Evolutionary conservation across 2,797 vertebrate species (phyloP), one percentile per base, ranked within the genome.

Genomic region (Masticophis lateralis): DNA sequence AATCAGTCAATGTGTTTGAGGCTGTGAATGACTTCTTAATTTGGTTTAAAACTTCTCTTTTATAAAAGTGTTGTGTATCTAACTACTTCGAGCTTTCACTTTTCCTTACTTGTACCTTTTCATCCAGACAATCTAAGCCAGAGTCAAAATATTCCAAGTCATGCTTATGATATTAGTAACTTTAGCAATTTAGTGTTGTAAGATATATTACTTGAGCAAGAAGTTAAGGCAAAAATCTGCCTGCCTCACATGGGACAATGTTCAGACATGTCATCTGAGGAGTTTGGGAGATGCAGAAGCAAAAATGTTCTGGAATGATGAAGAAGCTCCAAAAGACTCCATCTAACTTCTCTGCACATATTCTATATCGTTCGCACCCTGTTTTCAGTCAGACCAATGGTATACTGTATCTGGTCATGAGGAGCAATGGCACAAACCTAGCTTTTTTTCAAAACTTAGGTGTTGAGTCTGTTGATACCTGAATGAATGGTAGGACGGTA

Each of bases 31-130:
- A 13, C 90, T 93, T 94, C 27, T 88, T 91, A 53, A 89, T 53
- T 90, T 51, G 11, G 11, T 92, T 95, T 60, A 88, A 69, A 83
- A 47, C 83, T 86, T 96, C 87, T 88, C 53, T 94, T 91, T 88
- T 90, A 93, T 88, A 55, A 32, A 89, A 94, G 63, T 20, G 91
- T 57, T 27, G 25, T 37, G 89, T 86, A 18, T 92, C 74, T 53
- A 60, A 59, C 6, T 92, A 79, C 27, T 92, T 94, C 91, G 22
- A 18, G 14, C 63, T 20, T 89, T 51, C n/a, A 2, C 0, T 74
- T 79, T 74, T 13, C 51, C 43, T 10, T n/a, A 51, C 20, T 37
- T 1, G 28, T 51, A 11, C 37, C 63, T 90, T 12, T 94, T 93
- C 56, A 66, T 89, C 60, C 0, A 0, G 83, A 90, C 90, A 20